Percentiles rank a stretch among this genome's conserved stretches.
Conservation (phyloP, 2,797 vertebrate genomes). For the Poeciliopsis presidionis region DNA sequence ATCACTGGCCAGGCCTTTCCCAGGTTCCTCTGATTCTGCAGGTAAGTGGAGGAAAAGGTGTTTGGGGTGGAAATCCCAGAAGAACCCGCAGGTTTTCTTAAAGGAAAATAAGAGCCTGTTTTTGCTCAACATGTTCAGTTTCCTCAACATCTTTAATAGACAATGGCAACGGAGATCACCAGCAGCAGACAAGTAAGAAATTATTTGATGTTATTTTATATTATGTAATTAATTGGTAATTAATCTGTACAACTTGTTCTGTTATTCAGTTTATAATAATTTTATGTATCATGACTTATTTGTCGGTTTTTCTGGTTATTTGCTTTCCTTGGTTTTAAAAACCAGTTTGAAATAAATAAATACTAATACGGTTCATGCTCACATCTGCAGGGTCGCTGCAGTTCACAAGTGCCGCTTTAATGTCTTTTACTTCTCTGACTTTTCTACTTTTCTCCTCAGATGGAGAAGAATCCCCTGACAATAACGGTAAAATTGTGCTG, state of each 20-base stretch:
- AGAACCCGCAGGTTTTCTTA: neutral
- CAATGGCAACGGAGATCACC: constrained; percentile 8
- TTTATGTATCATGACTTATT: too few relatives aligned
- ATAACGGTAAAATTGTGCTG: constrained; percentile 6
- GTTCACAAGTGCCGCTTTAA: neutral
- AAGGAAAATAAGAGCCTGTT: neutral
- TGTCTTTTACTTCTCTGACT: neutral
- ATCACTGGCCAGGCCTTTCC: constrained; percentile 34
- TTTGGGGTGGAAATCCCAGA: neutral
- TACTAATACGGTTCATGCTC: neutral
- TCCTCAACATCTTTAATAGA: constrained; percentile 22
- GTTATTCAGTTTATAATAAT: too few relatives aligned
- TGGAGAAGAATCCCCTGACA: constrained; percentile 46
- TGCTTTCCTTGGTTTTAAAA: too few relatives aligned
- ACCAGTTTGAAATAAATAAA: too few relatives aligned
- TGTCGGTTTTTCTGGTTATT: too few relatives aligned
- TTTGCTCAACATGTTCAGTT: constrained; percentile 12
- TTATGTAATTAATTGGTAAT: too few relatives aligned
- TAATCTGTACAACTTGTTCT: too few relatives aligned
- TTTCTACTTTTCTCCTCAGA: constrained; percentile 34
- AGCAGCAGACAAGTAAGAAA: constrained; percentile 37
- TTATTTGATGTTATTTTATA: too few relatives aligned
- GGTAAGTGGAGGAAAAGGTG: constrained; percentile 30
- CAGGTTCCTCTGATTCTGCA: constrained; percentile 41
- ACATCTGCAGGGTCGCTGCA: neutral